Evolutionary conservation across 2,797 vertebrate species (phyloP).

Genomic region (Sparus aurata): DNA sequence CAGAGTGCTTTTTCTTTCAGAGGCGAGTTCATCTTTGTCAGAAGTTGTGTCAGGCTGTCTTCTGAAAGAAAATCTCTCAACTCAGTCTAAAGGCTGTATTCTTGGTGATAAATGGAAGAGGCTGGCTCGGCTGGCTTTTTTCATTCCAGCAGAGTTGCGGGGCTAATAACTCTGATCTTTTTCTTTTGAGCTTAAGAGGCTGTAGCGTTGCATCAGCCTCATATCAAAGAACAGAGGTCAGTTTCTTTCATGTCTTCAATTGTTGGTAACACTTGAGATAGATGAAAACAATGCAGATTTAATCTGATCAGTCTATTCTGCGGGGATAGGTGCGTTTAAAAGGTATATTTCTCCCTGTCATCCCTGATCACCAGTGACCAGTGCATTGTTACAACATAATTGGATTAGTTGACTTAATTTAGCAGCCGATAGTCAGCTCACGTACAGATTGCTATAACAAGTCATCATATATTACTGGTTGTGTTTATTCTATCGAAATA

Average conservation of each 20-base stretch:
- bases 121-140: constrained; percentile 48
- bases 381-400: not conserved
- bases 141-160: constrained; percentile 48
- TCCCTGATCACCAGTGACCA: constrained; percentile 3
- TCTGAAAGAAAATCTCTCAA: constrained; percentile 50
- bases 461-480: not conserved
- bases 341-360: not conserved
- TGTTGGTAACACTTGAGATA: constrained; percentile 23
- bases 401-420: not conserved
- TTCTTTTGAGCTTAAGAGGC: constrained; percentile 49
- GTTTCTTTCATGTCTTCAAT: constrained; percentile 17
- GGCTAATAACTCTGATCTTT: constrained; percentile 66
- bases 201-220: constrained; percentile 57
- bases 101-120: constrained; percentile 59
- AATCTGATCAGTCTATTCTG: not conserved
- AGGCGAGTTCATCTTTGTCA: constrained; percentile 44
- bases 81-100: constrained; percentile 53
- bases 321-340: not conserved
- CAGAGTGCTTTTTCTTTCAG: not conserved
- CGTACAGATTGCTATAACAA: not conserved
- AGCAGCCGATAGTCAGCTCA: not conserved
- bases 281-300: constrained; percentile 13
- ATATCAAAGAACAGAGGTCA: constrained; percentile 42
- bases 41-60: constrained; percentile 49
- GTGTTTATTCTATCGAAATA: not conserved